These are phyloP conservation scores for Anastatus disparis DNA, from an alignment of 1,140 invertebrate species.

Conservation along the genomic window DNA sequence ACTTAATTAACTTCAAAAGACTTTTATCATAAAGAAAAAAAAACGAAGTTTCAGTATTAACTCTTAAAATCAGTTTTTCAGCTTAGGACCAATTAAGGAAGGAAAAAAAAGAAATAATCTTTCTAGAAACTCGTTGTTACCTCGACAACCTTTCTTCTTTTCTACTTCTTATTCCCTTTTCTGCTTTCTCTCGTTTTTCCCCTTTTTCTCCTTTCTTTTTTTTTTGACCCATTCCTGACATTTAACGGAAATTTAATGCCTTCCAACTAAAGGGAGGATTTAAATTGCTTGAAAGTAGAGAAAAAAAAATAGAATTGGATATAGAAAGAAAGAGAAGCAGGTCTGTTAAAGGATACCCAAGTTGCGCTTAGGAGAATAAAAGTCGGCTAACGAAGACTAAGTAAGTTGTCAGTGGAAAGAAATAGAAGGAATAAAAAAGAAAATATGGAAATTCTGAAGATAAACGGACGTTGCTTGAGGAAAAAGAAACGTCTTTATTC, in stretches of 20 bases:
- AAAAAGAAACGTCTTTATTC: neutral
- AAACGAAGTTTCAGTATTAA: neutral
- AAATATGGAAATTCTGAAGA: neutral
- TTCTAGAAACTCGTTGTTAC: neutral
- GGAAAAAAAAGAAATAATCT: neutral
- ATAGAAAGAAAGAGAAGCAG: neutral
- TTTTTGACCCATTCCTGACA: neutral
- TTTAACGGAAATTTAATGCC: neutral
- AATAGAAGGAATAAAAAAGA: neutral
- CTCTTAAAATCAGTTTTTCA: neutral
- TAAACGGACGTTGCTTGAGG: neutral
- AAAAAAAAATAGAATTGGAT: neutral
- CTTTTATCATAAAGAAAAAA: too few species aligned
- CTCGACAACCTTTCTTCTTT: too few species aligned
- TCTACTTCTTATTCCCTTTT: too few species aligned
- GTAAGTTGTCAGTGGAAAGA: neutral
- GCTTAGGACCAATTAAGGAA: neutral
- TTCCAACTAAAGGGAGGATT: neutral
- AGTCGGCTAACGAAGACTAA: constrained; percentile 9
- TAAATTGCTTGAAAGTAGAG: neutral
- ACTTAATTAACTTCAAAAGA: too few species aligned
- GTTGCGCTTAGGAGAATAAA: neutral
- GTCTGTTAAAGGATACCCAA: neutral
- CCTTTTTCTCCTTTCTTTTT: neutral
- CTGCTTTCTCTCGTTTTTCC: too few species aligned